Evolutionary conservation across 2,113 vertebrate genomes (phyloP).

Genomic region (Bucco capensis): DNA sequence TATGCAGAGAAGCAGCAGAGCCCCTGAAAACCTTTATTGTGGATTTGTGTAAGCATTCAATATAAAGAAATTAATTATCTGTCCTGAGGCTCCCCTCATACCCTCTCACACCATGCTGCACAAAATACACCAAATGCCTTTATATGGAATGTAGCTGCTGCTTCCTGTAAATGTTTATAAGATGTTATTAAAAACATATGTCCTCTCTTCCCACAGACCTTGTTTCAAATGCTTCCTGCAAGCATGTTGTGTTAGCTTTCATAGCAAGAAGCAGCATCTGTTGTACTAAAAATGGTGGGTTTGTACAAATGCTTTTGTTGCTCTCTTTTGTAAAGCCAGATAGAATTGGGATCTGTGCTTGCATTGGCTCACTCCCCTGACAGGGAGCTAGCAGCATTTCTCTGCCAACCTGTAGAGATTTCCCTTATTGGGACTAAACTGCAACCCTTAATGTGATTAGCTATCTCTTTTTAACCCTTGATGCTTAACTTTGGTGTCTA

Average conservation of each 20-base stretch:
- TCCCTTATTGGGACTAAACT: background rate
- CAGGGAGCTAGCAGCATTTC: background rate
- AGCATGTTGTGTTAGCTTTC: constrained; percentile 37
- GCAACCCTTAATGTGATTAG: background rate
- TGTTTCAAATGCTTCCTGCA: constrained; percentile 23
- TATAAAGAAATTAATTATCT: constrained; percentile 31
- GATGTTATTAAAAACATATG: constrained; percentile 61
- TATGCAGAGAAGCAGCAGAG: background rate
- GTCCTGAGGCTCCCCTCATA: background rate
- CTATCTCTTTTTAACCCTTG: background rate
- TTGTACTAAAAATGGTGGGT: constrained; percentile 21
- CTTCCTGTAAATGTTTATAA: constrained; percentile 64
- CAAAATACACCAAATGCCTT: constrained; percentile 54
- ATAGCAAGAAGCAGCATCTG: constrained; percentile 33
- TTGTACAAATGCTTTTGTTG: constrained; percentile 22
- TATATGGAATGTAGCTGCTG: constrained; percentile 53
- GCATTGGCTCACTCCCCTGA: background rate
- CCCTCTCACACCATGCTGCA: background rate
- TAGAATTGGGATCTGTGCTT: background rate
- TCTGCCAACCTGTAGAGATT: background rate
- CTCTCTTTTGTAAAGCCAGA: constrained; percentile 7
- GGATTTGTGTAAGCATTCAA: constrained; percentile 3
- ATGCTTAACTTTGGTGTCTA: background rate
- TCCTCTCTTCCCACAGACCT: constrained; percentile 46
- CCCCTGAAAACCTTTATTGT: background rate